Evolutionary conservation across 2,113 vertebrate species (phyloP).

Genomic region (Silurus glanis): DNA sequence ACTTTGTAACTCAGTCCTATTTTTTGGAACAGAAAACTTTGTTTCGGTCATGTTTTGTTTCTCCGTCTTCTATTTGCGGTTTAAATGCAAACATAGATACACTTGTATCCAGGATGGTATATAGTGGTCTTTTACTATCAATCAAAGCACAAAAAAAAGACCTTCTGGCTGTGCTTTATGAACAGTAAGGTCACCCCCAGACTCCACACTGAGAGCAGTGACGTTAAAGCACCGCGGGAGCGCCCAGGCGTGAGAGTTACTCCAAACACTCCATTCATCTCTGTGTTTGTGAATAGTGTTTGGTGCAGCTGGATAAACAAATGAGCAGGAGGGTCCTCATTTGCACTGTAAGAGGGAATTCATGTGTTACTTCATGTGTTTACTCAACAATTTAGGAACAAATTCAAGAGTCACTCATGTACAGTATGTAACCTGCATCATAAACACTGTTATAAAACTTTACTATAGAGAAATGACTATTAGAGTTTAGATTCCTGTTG

Average conservation of each 20-base stretch:
- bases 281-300: neutral
- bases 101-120: too few species aligned
- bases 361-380: neutral
- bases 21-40: neutral
- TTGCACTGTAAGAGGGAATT: neutral
- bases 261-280: neutral
- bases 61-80: neutral
- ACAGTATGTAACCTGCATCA: neutral
- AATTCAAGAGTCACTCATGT: too few species aligned
- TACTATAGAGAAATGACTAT: neutral
- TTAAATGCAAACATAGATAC: neutral
- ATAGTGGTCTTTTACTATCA: too few species aligned
- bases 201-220: neutral
- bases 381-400: neutral
- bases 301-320: slow-evolving; percentile 19
- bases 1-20: neutral
- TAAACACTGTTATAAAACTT: neutral
- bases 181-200: too few species aligned
- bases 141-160: neutral
- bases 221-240: neutral
- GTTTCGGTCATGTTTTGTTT: neutral
- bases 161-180: neutral
- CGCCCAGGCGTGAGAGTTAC: neutral
- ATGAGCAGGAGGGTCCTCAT: neutral
- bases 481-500: neutral